Evolutionary conservation across 1,140 invertebrate species (phyloP).

Genomic region (Drosophila triauraria): DNA sequence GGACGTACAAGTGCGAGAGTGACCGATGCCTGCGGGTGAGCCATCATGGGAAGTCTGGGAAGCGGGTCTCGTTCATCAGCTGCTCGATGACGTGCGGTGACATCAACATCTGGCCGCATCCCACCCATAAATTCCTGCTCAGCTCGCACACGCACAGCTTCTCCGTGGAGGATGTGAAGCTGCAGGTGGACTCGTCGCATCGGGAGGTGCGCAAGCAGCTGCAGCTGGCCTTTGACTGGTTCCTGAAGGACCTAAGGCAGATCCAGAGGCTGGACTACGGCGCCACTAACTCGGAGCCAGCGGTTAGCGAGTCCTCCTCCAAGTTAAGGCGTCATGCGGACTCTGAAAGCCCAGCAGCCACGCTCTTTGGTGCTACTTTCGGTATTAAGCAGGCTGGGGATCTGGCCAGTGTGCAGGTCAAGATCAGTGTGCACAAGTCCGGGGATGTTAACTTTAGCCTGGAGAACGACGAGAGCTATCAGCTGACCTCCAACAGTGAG

Average conservation of each 20-base stretch:
- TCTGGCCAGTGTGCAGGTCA: constrained; percentile 85
- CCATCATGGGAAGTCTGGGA: constrained; percentile 59
- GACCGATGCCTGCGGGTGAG: constrained; percentile 73
- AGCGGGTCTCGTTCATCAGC: constrained; percentile 80
- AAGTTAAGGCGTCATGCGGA: constrained; percentile 20
- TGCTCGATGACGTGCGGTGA: constrained; percentile 84
- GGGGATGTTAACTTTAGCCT: constrained; percentile 87
- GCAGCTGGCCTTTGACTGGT: constrained; percentile 71
- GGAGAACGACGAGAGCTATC: constrained; percentile 91
- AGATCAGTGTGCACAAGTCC: constrained; percentile 86
- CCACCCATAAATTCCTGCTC: constrained; percentile 73
- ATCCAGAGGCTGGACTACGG: constrained; percentile 71
- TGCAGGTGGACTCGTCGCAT: constrained; percentile 72
- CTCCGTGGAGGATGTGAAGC: constrained; percentile 68
- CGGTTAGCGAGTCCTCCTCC: constrained; percentile 39
- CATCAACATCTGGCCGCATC: constrained; percentile 84
- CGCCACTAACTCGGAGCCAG: constrained; percentile 15
- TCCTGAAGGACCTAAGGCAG: constrained; percentile 72
- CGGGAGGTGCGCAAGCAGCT: constrained; percentile 68
- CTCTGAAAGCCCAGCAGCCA: constrained; percentile 10
- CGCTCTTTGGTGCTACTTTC: constrained; percentile 61
- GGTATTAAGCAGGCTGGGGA: constrained; percentile 71
- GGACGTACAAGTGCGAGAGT: constrained; percentile 83
- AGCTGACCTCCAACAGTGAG: constrained; percentile 87
- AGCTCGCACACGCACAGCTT: constrained; percentile 77